Conservation (phyloP, 2,888 invertebrate genomes). For the Lasiommata megera region DNA sequence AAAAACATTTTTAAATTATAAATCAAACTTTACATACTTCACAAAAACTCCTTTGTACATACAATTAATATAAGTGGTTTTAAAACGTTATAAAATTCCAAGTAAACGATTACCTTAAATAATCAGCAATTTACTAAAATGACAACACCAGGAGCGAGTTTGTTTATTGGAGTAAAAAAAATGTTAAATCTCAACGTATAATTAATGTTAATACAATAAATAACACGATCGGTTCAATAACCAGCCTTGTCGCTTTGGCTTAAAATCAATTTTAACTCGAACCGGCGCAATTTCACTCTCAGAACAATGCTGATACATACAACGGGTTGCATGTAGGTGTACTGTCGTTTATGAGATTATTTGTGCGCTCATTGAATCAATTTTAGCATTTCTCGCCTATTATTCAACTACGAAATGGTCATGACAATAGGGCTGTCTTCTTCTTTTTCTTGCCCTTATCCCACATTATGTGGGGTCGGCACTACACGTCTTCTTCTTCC, state of each 20-base stretch:
- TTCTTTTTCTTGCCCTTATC: neutral
- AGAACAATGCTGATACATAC: slow-evolving; percentile 25
- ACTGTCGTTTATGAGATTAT: slow-evolving; percentile 23
- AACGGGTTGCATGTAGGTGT: slow-evolving; percentile 21
- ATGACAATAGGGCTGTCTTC: neutral
- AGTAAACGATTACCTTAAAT: too few relatives aligned
- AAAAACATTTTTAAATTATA: too few relatives aligned
- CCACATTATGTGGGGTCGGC: too few relatives aligned
- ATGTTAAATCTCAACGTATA: neutral
- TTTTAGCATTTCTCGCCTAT: slow-evolving; percentile 12
- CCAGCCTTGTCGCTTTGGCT: slow-evolving; percentile 6
- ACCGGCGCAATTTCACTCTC: slow-evolving; percentile 35
- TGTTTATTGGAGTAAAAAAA: neutral
- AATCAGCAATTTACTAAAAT: neutral
- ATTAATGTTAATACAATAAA: slow-evolving; percentile 1
- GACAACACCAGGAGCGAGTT: neutral
- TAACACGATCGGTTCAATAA: neutral
- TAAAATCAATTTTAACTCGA: slow-evolving; percentile 21
- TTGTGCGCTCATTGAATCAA: slow-evolving; percentile 16
- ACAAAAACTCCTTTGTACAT: too few relatives aligned
- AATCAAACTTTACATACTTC: too few relatives aligned
- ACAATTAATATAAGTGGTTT: too few relatives aligned
- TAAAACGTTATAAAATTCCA: too few relatives aligned
- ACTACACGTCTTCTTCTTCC: too few relatives aligned
- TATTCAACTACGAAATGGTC: slow-evolving; percentile 12